Conservation (phyloP, 2,797 vertebrate genomes). For the Rhinella marina region DNA sequence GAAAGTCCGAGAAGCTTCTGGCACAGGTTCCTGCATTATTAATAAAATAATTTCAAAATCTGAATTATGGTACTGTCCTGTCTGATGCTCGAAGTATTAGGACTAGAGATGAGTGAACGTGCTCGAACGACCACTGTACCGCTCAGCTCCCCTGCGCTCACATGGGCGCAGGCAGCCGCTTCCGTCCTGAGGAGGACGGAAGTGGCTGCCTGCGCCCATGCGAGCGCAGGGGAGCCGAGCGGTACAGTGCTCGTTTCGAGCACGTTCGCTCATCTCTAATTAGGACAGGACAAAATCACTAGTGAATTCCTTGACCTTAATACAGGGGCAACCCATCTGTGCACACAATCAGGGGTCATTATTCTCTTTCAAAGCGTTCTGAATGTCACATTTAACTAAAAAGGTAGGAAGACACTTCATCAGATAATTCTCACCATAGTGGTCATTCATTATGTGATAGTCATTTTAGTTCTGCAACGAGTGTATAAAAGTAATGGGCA, state of each 20-base stretch:
- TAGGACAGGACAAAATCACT: background rate
- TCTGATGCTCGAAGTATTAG: conserved; percentile 1
- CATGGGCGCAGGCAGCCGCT: too few relatives aligned
- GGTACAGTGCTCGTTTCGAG: too few relatives aligned
- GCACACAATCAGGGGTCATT: conserved; percentile 25
- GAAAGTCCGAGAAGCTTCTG: background rate
- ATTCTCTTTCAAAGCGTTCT: conserved; percentile 40
- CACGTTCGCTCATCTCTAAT: too few relatives aligned
- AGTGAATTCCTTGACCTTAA: conserved; percentile 41
- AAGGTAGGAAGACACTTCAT: conserved; percentile 50
- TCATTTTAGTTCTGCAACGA: conserved; percentile 47
- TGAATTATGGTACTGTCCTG: background rate
- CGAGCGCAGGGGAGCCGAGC: too few relatives aligned
- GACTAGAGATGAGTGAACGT: too few relatives aligned
- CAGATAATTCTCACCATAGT: conserved; percentile 54
- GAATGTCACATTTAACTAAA: conserved; percentile 58
- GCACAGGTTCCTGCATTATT: background rate
- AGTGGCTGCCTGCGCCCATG: too few relatives aligned
- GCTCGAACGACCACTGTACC: too few relatives aligned
- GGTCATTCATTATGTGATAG: conserved; percentile 57
- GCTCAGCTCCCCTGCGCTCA: too few relatives aligned
- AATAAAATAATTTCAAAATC: conserved; percentile 3
- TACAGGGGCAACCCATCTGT: conserved; percentile 28
- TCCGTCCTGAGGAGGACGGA: too few relatives aligned
- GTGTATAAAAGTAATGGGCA: conserved; percentile 54